A percentile compares a stretch with the other conserved stretches of the same genome.
phyloP scores from a whole-genome alignment of 2,888 invertebrate species.

The Lepidocyrtoides sp. region DNA sequence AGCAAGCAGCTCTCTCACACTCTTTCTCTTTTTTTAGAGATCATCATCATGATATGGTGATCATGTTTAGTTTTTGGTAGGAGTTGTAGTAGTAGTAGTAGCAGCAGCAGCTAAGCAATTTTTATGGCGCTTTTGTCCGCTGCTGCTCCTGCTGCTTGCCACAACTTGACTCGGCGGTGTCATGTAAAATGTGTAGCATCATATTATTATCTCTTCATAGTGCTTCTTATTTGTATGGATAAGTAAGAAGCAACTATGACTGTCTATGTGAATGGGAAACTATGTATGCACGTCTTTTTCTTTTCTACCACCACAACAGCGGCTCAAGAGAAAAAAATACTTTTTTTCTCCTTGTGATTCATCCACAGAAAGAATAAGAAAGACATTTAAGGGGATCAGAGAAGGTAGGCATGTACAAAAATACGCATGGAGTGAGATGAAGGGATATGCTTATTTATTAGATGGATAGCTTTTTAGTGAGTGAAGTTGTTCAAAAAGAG shows the following conservation, averaged over 20 bases:
- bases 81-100: neutral
- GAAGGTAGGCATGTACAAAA: neutral
- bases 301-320: neutral
- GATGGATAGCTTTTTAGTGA: neutral
- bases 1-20: too few species aligned
- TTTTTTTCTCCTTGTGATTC: too few species aligned
- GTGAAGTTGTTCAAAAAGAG: neutral
- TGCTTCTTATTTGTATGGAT: too few species aligned
- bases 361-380: neutral
- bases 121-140: constrained; percentile 17
- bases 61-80: constrained; percentile 7
- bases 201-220: neutral
- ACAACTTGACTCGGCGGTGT: too few species aligned
- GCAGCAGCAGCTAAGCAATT: neutral
- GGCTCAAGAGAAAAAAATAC: neutral
- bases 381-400: constrained; percentile 24
- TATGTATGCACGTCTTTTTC: neutral
- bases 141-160: constrained; percentile 2
- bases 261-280: too few species aligned
- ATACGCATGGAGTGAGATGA: neutral
- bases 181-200: too few species aligned
- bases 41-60: neutral
- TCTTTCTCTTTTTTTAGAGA: constrained; percentile 1
- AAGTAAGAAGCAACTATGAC: too few species aligned
- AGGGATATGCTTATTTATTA: neutral